phyloP scores from a whole-genome alignment of 30 jellyfish, hydroid and myxozoan species.

The Chrysaora quinquecirrha region DNA sequence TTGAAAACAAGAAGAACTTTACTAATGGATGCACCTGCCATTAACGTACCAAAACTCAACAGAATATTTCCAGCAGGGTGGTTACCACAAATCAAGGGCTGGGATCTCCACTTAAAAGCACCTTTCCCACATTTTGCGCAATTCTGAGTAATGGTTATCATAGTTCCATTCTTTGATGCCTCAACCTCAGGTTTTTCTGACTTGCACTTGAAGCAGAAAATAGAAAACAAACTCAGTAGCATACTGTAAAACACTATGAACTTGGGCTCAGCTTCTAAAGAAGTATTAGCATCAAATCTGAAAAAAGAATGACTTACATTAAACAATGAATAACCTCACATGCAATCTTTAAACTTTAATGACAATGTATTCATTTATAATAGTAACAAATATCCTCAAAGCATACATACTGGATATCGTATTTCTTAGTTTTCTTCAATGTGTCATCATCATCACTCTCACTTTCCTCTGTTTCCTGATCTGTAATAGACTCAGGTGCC shows the following conservation, averaged over 20 bases:
- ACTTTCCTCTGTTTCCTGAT: neutral
- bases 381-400: neutral
- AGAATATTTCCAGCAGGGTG: constrained; percentile 47
- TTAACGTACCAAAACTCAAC: constrained; percentile 23
- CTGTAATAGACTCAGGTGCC: too few species aligned
- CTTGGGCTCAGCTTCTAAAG: neutral
- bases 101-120: constrained; percentile 18
- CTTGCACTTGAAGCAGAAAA: constrained; percentile 5
- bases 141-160: constrained; percentile 33
- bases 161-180: neutral
- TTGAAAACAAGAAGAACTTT: constrained; percentile 31
- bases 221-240: neutral
- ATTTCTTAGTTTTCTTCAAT: too few species aligned
- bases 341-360: neutral
- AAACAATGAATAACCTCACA: too few species aligned
- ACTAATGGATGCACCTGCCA: constrained; percentile 26
- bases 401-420: neutral
- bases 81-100: constrained; percentile 30
- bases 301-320: neutral
- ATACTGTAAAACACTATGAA: neutral
- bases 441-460: too few species aligned
- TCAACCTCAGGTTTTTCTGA: neutral
- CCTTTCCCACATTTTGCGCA: constrained; percentile 38
- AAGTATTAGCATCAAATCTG: neutral
- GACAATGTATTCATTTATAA: neutral